Evolutionary conservation across 2,797 vertebrate species (phyloP).

Genomic region (Channallabes apus): DNA sequence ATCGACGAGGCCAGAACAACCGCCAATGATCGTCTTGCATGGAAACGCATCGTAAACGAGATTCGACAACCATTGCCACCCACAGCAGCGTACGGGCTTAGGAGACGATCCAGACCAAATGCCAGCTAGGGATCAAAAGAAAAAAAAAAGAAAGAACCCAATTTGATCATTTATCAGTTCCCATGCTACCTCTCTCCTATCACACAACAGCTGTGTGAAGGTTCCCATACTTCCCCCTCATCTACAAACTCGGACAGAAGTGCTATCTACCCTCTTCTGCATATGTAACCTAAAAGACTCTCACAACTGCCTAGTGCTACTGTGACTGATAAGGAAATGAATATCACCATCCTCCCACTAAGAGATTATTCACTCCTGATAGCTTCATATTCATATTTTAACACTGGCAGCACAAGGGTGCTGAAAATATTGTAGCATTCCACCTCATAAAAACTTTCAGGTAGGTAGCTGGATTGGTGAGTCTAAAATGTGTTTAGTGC

Average conservation of each 20-base stretch:
- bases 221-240: background rate
- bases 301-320: background rate
- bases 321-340: background rate
- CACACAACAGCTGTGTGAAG: background rate
- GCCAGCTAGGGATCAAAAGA: no score
- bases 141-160: no score
- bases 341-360: background rate
- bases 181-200: background rate
- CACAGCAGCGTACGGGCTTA: no score
- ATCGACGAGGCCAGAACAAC: no score
- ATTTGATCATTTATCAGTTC: background rate
- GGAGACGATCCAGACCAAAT: no score
- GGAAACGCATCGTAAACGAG: no score
- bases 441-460: background rate
- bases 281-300: background rate
- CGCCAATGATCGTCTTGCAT: no score
- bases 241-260: background rate
- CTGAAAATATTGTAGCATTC: background rate
- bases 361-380: background rate
- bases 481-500: background rate
- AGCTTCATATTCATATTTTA: background rate
- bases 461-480: background rate
- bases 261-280: background rate
- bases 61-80: no score
- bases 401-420: background rate